phyloP scores from a whole-genome alignment of 1,140 invertebrate genomes.

The Oncopodura yosiiana region DNA sequence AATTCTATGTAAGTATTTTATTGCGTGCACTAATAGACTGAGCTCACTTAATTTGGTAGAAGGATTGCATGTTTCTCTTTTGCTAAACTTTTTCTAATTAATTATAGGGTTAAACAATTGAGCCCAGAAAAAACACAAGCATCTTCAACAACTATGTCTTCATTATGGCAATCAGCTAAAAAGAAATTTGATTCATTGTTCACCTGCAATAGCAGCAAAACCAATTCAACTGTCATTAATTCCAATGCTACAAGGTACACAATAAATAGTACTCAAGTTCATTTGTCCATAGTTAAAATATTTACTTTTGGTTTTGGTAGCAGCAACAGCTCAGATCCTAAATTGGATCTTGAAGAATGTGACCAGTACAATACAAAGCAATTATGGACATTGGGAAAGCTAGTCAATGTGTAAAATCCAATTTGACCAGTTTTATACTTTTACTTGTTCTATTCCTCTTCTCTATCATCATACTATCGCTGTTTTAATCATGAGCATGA shows the following conservation, averaged over 20 bases:
- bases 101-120: neutral
- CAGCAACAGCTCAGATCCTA: neutral
- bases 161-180: conserved; percentile 3
- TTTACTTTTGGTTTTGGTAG: neutral
- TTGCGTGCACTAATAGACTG: neutral
- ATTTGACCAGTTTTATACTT: too few relatives aligned
- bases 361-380: neutral
- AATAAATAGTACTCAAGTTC: neutral
- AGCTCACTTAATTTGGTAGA: conserved; percentile 3
- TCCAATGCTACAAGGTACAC: neutral
- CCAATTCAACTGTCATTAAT: neutral
- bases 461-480: too few relatives aligned
- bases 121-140: neutral
- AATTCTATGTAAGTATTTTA: conserved; percentile 7
- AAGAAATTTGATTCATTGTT: neutral
- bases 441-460: too few relatives aligned
- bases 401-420: neutral
- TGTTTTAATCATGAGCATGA: too few relatives aligned
- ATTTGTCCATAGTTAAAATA: neutral
- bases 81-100: neutral
- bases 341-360: neutral
- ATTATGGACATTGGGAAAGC: neutral
- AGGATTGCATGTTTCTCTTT: neutral
- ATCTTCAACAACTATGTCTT: neutral
- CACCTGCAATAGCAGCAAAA: neutral